A percentile compares a stretch with the other conserved stretches of the same genome.
Conservation (phyloP, 2,888 invertebrate genomes). For the Venustoraphidia nigricollis region DNA sequence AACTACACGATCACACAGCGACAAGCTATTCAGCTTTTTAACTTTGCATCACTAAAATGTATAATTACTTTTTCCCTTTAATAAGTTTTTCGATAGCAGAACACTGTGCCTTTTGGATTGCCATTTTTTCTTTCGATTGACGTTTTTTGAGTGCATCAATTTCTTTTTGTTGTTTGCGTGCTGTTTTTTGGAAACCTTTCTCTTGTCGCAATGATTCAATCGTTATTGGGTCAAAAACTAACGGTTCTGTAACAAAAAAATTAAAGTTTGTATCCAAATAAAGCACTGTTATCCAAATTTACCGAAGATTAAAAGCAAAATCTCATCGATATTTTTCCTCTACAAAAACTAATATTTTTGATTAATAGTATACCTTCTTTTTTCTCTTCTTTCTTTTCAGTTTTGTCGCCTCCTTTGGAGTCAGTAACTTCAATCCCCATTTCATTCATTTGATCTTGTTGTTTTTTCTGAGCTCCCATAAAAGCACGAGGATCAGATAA, state of each 20-base stretch:
- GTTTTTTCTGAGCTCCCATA: conserved; percentile 72
- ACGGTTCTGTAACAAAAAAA: conserved; percentile 32
- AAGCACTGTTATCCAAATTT: no score
- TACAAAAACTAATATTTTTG: no score
- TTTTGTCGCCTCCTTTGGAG: conserved; percentile 36
- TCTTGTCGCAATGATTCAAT: conserved; percentile 74
- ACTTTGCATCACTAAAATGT: neutral
- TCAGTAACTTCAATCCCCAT: conserved; percentile 69
- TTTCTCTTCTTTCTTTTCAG: conserved; percentile 41
- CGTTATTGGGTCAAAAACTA: conserved; percentile 83
- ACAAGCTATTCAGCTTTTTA: no score
- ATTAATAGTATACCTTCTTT: conserved; percentile 40
- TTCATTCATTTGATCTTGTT: conserved; percentile 84
- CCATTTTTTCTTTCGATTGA: conserved; percentile 81
- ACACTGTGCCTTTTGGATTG: conserved; percentile 85
- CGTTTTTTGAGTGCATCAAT: conserved; percentile 80
- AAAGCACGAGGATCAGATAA: conserved; percentile 89
- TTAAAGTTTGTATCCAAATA: neutral
- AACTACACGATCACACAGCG: no score
- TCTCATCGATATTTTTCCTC: neutral
- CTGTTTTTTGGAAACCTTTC: conserved; percentile 82
- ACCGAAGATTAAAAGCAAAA: no score
- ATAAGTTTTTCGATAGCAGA: conserved; percentile 82
- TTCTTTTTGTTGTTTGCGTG: conserved; percentile 93
- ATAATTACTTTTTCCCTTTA: conserved; percentile 78